Conservation (phyloP, 2,888 invertebrate species). For the Labia minor region DNA sequence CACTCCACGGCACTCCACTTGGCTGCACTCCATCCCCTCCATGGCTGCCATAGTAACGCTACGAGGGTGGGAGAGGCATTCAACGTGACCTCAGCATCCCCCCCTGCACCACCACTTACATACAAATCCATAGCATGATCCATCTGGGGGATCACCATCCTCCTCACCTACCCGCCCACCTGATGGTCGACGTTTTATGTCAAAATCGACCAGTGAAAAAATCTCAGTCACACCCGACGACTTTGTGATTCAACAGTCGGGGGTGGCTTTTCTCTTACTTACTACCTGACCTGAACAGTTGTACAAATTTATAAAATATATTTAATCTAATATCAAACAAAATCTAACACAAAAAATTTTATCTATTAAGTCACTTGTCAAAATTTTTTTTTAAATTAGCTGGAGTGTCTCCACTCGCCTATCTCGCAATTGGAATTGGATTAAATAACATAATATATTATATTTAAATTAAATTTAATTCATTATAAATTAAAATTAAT, state of each 20-base stretch:
- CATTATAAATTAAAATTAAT: too few species aligned
- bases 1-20: not conserved
- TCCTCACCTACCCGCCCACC: not conserved
- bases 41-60: not conserved
- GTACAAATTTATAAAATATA: too few species aligned
- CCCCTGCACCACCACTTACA: not conserved
- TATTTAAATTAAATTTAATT: too few species aligned
- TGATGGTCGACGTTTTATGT: constrained; percentile 13
- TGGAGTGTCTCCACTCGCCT: too few species aligned
- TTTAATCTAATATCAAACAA: too few species aligned
- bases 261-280: too few species aligned
- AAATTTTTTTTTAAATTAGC: too few species aligned
- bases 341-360: too few species aligned
- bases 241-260: not conserved
- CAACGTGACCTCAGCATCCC: constrained; percentile 4
- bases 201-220: constrained; percentile 13
- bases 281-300: too few species aligned
- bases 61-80: not conserved
- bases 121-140: not conserved
- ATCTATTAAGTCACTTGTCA: too few species aligned
- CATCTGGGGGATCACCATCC: not conserved
- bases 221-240: not conserved
- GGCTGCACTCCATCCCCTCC: not conserved
- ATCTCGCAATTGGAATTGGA: too few species aligned
- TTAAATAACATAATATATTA: too few species aligned